phyloP scores from a whole-genome alignment of 2,888 invertebrate genomes.

The Melolontha melolontha region DNA sequence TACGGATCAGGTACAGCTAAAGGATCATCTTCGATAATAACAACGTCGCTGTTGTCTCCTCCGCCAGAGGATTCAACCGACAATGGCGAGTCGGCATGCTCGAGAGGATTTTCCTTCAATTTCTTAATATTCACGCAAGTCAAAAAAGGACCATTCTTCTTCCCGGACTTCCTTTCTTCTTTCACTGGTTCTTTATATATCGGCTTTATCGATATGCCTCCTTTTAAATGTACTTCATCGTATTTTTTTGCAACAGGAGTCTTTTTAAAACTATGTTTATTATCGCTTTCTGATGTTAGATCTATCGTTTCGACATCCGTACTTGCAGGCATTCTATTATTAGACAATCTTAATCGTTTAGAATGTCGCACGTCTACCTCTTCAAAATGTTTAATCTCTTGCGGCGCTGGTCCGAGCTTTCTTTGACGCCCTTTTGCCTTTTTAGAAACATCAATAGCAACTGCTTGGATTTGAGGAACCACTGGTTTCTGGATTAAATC shows the following conservation, averaged over 20 bases:
- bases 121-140: slow-evolving; percentile 50
- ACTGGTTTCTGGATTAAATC: slow-evolving; percentile 7
- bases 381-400: slow-evolving; percentile 18
- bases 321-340: slow-evolving; percentile 15
- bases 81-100: slow-evolving; percentile 34
- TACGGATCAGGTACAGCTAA: slow-evolving; percentile 57
- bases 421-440: slow-evolving; percentile 10
- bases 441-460: background rate
- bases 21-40: slow-evolving; percentile 60
- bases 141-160: slow-evolving; percentile 49
- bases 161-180: slow-evolving; percentile 44
- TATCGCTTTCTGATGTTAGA: slow-evolving; percentile 36
- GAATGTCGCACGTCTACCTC: slow-evolving; percentile 28
- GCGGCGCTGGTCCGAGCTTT: background rate
- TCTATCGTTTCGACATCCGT: slow-evolving; percentile 37
- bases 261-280: background rate
- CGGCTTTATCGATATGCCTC: slow-evolving; percentile 20
- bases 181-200: slow-evolving; percentile 35
- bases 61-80: slow-evolving; percentile 42
- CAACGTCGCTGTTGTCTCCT: slow-evolving; percentile 46
- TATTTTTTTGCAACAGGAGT: slow-evolving; percentile 10
- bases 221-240: slow-evolving; percentile 10
- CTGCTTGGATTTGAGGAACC: background rate
- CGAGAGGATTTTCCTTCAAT: slow-evolving; percentile 45
- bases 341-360: slow-evolving; percentile 28